These are phyloP conservation scores for Hirtodrosophila duncani DNA, from an alignment of 2,888 invertebrate species.

Conservation along the genomic window DNA sequence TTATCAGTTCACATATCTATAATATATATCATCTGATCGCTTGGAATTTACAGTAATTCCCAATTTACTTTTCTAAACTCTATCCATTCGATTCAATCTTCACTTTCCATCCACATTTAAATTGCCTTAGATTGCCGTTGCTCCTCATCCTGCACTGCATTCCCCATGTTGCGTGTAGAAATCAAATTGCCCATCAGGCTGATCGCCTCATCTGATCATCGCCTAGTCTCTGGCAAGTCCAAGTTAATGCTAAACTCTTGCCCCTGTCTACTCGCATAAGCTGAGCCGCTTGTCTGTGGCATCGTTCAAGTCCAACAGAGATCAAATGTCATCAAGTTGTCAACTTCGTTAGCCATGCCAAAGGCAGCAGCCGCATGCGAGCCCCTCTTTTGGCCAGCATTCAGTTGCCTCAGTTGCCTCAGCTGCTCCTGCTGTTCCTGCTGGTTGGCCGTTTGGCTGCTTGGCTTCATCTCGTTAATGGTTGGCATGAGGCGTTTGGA, in stretches of 20 bases:
- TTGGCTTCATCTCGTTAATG: conserved; percentile 28
- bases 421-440: background rate
- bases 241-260: background rate
- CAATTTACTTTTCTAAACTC: no score
- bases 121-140: no score
- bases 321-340: conserved; percentile 76
- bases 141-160: no score
- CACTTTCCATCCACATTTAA: no score
- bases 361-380: conserved; percentile 41
- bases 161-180: conserved; percentile 35
- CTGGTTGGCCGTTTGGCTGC: conserved; percentile 16
- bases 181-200: conserved; percentile 46
- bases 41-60: no score
- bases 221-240: no score
- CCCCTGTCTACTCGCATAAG: no score
- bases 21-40: no score
- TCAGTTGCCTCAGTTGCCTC: conserved; percentile 12
- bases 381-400: conserved; percentile 7
- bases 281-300: background rate
- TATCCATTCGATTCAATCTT: no score
- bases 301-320: conserved; percentile 42
- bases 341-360: conserved; percentile 74
- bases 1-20: no score
- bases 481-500: conserved; percentile 32
- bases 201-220: conserved; percentile 50